Conservation (phyloP, 2,797 vertebrate genomes). For the Leptatherina wallacei region DNA sequence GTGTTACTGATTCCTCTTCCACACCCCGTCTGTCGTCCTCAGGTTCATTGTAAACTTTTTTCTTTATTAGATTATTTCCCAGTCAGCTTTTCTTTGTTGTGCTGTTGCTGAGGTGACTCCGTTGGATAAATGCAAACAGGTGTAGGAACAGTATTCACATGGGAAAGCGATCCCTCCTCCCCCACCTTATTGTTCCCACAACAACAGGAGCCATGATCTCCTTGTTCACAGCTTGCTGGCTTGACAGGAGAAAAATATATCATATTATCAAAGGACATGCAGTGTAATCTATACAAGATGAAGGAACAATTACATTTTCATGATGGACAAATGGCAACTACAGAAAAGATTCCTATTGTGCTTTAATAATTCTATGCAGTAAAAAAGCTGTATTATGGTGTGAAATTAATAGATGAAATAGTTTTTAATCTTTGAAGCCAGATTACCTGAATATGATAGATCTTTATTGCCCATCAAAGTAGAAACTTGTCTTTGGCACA, state of each 20-base stretch:
- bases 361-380: neutral
- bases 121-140: neutral
- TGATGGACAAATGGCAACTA: neutral
- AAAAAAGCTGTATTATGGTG: neutral
- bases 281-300: neutral
- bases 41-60: neutral
- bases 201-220: neutral
- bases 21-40: neutral
- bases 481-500: too few species aligned
- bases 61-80: neutral
- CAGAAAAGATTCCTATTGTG: neutral
- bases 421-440: neutral
- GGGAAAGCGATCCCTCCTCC: neutral
- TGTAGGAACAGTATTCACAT: neutral
- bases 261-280: neutral
- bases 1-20: neutral
- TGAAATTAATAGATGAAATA: neutral
- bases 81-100: neutral
- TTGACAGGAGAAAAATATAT: neutral
- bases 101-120: neutral
- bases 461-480: too few species aligned
- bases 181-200: neutral
- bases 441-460: neutral
- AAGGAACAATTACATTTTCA: neutral
- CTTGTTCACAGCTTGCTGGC: slow-evolving; percentile 7